A percentile compares a stretch with the other conserved stretches of the same genome.
phyloP scores from a whole-genome alignment of 2,888 invertebrate genomes.

The Podotricha telesiphe region DNA sequence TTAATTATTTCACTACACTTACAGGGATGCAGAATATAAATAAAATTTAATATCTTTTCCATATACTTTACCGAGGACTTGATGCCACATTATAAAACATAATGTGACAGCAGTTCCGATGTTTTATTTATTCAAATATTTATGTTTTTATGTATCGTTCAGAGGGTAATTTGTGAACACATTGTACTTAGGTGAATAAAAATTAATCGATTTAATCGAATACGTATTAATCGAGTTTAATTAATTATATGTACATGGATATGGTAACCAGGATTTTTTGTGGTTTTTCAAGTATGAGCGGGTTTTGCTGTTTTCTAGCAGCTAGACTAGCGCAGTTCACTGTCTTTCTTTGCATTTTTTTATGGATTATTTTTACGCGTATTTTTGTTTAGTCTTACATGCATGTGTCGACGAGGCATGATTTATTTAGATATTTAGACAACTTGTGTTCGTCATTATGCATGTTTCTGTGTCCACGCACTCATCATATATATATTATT shows the following conservation, averaged over 20 bases:
- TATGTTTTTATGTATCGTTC: slow-evolving; percentile 22
- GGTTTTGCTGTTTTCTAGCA: slow-evolving; percentile 72
- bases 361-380: slow-evolving; percentile 41
- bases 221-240: slow-evolving; percentile 45
- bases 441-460: slow-evolving; percentile 57
- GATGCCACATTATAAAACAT: slow-evolving; percentile 42
- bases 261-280: slow-evolving; percentile 73
- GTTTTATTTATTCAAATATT: slow-evolving; percentile 38
- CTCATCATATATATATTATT: slow-evolving; percentile 72
- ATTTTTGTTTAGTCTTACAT: slow-evolving; percentile 49
- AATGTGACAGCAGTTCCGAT: slow-evolving; percentile 50
- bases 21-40: slow-evolving; percentile 49
- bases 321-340: slow-evolving; percentile 40
- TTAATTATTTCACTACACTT: slow-evolving; percentile 35
- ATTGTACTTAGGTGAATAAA: slow-evolving; percentile 54
- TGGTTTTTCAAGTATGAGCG: slow-evolving; percentile 46
- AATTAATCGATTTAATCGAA: slow-evolving; percentile 12
- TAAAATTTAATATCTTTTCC: slow-evolving; percentile 21
- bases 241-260: slow-evolving; percentile 54
- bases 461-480: slow-evolving; percentile 78
- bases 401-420: slow-evolving; percentile 44
- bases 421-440: slow-evolving; percentile 41
- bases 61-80: slow-evolving; percentile 37
- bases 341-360: slow-evolving; percentile 38
- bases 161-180: slow-evolving; percentile 33